A percentile compares a stretch with the other conserved stretches of the same genome.
phyloP scores from a whole-genome alignment of 2,797 vertebrate species.

The Thamnophis elegans region DNA sequence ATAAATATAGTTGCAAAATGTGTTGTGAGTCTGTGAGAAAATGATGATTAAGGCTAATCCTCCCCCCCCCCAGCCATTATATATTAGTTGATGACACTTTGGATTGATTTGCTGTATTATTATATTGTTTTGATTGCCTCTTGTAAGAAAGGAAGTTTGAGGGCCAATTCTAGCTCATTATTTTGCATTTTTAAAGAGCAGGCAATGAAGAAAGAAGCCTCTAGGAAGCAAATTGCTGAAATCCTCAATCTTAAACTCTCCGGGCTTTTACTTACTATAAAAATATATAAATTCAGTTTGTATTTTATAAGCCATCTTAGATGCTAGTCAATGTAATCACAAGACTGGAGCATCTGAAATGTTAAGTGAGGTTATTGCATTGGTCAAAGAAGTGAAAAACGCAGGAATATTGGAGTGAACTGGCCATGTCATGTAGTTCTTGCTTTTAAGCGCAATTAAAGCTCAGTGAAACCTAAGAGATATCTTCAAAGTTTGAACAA shows the following conservation, averaged over 20 bases:
- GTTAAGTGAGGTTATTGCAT: not conserved
- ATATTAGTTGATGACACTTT: not conserved
- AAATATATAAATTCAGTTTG: not conserved
- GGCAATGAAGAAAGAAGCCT: not conserved
- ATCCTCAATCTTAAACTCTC: not conserved
- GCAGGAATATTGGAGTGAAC: not conserved
- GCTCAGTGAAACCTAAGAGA: not conserved
- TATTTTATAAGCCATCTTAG: not conserved
- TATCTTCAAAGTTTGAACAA: not conserved
- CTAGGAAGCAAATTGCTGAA: not conserved
- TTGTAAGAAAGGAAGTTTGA: not conserved
- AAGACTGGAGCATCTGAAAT: not conserved
- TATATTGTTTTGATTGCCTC: not conserved
- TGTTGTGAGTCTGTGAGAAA: not conserved
- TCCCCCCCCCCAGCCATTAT: not conserved
- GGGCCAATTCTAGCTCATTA: not conserved
- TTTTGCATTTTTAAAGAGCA: not conserved
- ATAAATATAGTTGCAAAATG: not conserved
- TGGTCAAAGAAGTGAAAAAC: not conserved
- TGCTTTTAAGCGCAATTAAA: not conserved
- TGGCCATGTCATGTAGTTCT: not conserved
- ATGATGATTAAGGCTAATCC: not conserved
- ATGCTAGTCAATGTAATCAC: not conserved
- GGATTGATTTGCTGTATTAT: not conserved
- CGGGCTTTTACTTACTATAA: not conserved